A percentile compares a stretch with the other conserved stretches of the same genome.
These are phyloP conservation scores for Alligator sinensis DNA, from an alignment of 2,113 vertebrate genomes.

Conservation along the genomic window DNA sequence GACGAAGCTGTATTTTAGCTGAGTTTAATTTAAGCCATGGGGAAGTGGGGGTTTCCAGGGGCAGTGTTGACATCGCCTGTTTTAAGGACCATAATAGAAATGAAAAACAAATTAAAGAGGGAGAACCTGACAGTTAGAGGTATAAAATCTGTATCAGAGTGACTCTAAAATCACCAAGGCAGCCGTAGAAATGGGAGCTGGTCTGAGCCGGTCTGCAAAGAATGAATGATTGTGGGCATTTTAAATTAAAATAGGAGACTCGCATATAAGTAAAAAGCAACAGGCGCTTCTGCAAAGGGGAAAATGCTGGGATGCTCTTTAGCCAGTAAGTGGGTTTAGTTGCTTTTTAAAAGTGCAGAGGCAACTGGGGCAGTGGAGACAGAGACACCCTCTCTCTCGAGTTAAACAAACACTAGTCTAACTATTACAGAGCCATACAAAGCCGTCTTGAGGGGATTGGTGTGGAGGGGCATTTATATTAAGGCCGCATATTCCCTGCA, in stretches of 20 bases:
- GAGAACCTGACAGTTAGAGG: neutral
- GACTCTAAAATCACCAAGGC: neutral
- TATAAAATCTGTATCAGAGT: neutral
- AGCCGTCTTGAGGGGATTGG: neutral
- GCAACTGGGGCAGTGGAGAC: neutral
- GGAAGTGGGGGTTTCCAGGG: neutral
- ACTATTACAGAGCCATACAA: neutral
- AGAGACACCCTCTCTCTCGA: neutral
- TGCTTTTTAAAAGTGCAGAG: neutral
- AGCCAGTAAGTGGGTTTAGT: neutral
- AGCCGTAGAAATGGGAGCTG: neutral
- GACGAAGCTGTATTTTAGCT: neutral
- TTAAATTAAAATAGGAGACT: neutral
- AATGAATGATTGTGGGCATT: neutral
- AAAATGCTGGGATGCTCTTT: neutral
- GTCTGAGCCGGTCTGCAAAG: rapidly evolving
- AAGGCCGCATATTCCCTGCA: no score
- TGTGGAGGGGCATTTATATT: neutral
- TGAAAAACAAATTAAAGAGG: neutral
- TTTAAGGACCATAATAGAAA: neutral
- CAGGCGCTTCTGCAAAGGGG: neutral
- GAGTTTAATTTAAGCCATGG: neutral
- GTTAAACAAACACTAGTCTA: neutral
- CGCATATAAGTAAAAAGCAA: rapidly evolving
- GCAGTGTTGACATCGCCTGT: no score